phyloP scores from a whole-genome alignment of 2,797 vertebrate species.

The Gorsachius magnificus region DNA sequence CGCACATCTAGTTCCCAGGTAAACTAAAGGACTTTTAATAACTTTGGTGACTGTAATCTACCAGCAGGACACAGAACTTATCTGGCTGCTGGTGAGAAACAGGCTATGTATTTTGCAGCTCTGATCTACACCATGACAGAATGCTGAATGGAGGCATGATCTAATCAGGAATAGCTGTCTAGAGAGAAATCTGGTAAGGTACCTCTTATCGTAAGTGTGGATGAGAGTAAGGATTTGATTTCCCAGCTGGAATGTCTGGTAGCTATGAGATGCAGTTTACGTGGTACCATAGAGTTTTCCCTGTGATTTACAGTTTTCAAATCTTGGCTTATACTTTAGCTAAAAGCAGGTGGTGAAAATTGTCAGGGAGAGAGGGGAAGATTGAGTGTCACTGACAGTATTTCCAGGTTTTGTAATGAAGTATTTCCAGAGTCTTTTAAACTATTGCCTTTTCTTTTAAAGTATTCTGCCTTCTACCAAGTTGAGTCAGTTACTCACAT shows the following conservation, averaged over 20 bases:
- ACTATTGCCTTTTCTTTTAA: neutral
- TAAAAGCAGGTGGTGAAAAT: conserved; percentile 25
- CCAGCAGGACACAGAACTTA: neutral
- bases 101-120: neutral
- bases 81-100: neutral
- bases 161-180: neutral
- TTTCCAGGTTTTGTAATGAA: neutral
- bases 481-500: neutral
- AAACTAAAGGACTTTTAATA: neutral
- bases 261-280: neutral
- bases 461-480: neutral
- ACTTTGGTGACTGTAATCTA: neutral
- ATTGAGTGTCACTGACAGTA: neutral
- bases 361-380: neutral
- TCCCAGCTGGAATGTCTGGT: neutral
- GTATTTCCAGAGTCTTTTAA: neutral
- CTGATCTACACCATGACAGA: neutral
- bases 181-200: neutral
- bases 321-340: conserved; percentile 6
- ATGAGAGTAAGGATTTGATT: neutral
- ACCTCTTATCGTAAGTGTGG: neutral
- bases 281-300: neutral
- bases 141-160: neutral
- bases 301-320: conserved; percentile 9
- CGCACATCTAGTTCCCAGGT: neutral